Conservation (phyloP, 2,888 invertebrate species). For the Chrysotoxum bicinctum region DNA sequence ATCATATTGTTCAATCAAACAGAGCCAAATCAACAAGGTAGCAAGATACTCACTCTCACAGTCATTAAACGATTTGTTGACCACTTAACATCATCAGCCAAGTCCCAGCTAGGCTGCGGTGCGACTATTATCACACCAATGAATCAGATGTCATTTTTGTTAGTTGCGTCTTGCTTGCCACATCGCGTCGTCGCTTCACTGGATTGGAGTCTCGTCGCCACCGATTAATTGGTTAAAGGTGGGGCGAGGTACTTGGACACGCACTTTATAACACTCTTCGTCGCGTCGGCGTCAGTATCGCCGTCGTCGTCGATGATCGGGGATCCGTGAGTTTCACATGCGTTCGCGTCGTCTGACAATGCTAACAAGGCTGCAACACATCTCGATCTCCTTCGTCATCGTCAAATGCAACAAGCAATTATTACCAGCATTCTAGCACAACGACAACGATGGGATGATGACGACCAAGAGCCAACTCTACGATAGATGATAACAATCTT, state of each 20-base stretch:
- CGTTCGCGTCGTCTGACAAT: background rate
- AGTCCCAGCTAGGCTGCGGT: no score
- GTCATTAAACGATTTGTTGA: conserved; percentile 53
- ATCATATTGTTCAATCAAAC: conserved; percentile 28
- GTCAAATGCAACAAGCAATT: conserved; percentile 45
- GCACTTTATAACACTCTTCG: conserved; percentile 62
- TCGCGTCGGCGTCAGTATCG: background rate
- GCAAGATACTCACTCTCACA: background rate
- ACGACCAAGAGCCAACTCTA: background rate
- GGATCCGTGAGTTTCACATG: background rate
- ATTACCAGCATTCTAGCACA: conserved; percentile 46
- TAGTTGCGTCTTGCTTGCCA: conserved; percentile 13
- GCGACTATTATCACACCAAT: conserved; percentile 47
- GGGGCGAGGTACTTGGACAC: conserved; percentile 26
- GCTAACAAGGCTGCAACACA: conserved; percentile 27
- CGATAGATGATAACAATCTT: conserved; percentile 54
- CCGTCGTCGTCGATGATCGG: background rate
- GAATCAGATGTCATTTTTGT: conserved; percentile 55
- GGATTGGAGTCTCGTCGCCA: conserved; percentile 11
- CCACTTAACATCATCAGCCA: conserved; percentile 43
- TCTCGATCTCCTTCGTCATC: conserved; percentile 25
- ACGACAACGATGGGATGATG: background rate
- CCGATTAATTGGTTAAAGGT: conserved; percentile 45
- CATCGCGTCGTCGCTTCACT: background rate
- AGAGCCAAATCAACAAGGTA: conserved; percentile 6